Conservation (phyloP, 2,888 invertebrate genomes). For the Beris morrisii region DNA sequence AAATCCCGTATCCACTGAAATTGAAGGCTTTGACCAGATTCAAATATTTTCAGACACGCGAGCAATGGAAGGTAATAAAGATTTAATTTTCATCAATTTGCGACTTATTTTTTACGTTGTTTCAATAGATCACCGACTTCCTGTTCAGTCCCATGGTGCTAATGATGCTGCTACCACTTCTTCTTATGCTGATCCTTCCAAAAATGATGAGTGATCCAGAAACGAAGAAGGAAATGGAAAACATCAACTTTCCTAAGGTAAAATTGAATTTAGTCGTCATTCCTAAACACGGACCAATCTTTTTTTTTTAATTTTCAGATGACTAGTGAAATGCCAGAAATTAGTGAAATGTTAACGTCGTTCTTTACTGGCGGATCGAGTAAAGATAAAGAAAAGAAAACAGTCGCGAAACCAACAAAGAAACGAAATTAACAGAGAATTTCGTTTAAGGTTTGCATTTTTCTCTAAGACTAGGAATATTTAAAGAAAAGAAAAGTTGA, state of each 20-base stretch:
- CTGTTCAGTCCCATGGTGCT: constrained; percentile 96
- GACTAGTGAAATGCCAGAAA: constrained; percentile 87
- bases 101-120: not conserved
- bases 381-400: constrained; percentile 51
- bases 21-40: constrained; percentile 80
- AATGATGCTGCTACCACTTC: constrained; percentile 93
- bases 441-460: constrained; percentile 4
- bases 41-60: constrained; percentile 88
- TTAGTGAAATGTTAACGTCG: constrained; percentile 92
- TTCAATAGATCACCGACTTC: constrained; percentile 77
- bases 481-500: constrained; percentile 3
- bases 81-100: not conserved
- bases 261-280: not conserved
- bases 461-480: constrained; percentile 22
- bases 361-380: constrained; percentile 73
- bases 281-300: not conserved
- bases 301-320: constrained; percentile 61
- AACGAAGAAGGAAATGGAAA: constrained; percentile 93
- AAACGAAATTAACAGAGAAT: constrained; percentile 50
- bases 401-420: constrained; percentile 49
- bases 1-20: constrained; percentile 89
- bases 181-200: constrained; percentile 89
- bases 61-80: constrained; percentile 80
- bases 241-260: constrained; percentile 65
- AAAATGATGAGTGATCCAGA: constrained; percentile 98